A percentile compares a stretch with the other conserved stretches of the same genome.
phyloP scores from a whole-genome alignment of 2,797 vertebrate species.

The Platyrinchus mystaceus region DNA sequence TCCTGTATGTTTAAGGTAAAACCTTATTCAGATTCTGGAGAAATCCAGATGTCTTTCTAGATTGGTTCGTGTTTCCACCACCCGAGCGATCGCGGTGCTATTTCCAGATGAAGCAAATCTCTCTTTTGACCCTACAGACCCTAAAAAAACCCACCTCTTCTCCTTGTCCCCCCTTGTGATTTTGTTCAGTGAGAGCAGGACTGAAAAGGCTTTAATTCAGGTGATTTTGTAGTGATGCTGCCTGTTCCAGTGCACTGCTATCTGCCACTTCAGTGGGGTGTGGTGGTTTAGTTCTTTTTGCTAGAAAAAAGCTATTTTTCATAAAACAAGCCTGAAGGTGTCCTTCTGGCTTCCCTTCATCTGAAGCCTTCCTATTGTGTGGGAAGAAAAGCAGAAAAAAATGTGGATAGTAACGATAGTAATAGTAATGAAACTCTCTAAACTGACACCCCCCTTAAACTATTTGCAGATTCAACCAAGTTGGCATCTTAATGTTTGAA shows the following conservation, averaged over 20 bases:
- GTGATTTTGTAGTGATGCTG: not conserved
- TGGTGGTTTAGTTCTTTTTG: not conserved
- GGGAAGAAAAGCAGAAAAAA: not conserved
- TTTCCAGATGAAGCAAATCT: not conserved
- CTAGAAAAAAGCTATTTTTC: not conserved
- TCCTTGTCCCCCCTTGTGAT: not conserved
- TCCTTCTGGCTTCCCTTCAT: not conserved
- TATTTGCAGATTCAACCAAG: not conserved
- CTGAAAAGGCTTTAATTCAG: not conserved
- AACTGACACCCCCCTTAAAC: not conserved
- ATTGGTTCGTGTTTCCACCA: not conserved
- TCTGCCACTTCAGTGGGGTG: not conserved
- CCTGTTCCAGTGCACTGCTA: not conserved
- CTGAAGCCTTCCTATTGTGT: not conserved
- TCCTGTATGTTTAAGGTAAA: not conserved
- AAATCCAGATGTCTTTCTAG: not conserved
- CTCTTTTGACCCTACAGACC: not conserved
- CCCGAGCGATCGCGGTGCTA: fast-evolving
- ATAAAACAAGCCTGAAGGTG: not conserved
- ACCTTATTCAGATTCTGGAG: not conserved
- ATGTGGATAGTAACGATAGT: not conserved
- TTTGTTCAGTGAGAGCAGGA: not conserved
- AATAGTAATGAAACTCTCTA: not conserved
- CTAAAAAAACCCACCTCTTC: not conserved
- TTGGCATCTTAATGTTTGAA: not conserved